Base-by-base conservation (phyloP, 2,888 invertebrate species). In the Phymatocera aterrima region DNA sequence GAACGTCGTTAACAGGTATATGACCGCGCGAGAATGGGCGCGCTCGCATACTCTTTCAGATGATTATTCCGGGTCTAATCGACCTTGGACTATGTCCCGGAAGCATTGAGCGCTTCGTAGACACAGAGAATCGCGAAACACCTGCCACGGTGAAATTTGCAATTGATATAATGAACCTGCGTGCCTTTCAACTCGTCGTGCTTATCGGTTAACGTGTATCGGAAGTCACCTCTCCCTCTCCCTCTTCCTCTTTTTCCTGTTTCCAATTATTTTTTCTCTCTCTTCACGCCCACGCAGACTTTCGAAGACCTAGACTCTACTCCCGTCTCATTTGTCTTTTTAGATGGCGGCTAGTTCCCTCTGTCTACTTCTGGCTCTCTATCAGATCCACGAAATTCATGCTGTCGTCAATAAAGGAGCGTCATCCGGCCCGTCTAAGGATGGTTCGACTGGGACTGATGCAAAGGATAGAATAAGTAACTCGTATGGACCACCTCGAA, bases 401-500 rank as follows among this genome's bases (percentile, higher is more conserved):
- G 89, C 87, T 28, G 90, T 90, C 40, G 83, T 89, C 48, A 90
- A 90, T 83, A 88, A 89, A 78, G 83, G 81, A 15, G 48, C 54
- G 6, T 21, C 57, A 5, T 57, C 78, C 4, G 74, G 60, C n/a
- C 77, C 81, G 43, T 83, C 79, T 31, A 84, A 85, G 40, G 84
- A 86, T 34, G 84, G 84, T 10, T 54, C 77, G 24, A 48, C 80
- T 24, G 85, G 83, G 28, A 80, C 83, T 12, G 83, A 82, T 5
- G 88, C 87, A 3, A 86, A 87, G 70, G 89, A 90, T 31, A 88
- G 90, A 82, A 87, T 90, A 82, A 88, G 89, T 24, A 87, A 86
- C 64, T 79, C 82, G 12, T 86, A 86, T 40, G 83, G 83, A 10
- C 75, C 78, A 21, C 83, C 82, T 43, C 21, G 57, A 75, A 57